Percentiles rank a stretch among this genome's conserved stretches.
These are phyloP conservation scores for Colletes gigas DNA, from an alignment of 1,140 invertebrate species.

Conservation along the genomic window DNA sequence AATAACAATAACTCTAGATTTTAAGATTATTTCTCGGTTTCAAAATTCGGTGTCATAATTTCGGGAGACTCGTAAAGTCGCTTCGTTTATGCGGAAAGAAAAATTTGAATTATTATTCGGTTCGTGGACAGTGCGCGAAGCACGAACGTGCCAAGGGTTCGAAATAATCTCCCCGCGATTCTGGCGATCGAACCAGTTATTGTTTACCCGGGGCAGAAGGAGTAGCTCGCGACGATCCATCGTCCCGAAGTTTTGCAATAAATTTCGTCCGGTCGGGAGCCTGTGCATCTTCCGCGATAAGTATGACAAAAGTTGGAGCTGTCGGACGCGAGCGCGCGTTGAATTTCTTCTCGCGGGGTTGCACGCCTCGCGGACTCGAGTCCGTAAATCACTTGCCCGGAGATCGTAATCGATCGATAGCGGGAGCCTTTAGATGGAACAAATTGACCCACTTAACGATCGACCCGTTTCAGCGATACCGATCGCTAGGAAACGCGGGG, in stretches of 20 bases:
- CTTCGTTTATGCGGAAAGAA: too few relatives aligned
- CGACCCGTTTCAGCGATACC: conserved; percentile 29
- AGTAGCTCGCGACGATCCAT: not conserved
- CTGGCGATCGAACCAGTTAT: not conserved
- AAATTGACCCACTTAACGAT: conserved; percentile 60
- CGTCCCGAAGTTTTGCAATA: conserved; percentile 16
- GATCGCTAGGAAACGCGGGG: conserved; percentile 23
- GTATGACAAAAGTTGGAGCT: conserved; percentile 52
- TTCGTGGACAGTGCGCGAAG: too few relatives aligned
- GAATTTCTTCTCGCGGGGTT: conserved; percentile 50
- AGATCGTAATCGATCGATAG: conserved; percentile 60
- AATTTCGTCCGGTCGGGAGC: conserved; percentile 7
- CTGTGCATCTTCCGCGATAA: conserved; percentile 11
- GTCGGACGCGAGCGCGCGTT: not conserved
- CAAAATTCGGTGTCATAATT: too few relatives aligned
- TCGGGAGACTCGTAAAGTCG: too few relatives aligned
- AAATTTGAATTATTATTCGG: too few relatives aligned
- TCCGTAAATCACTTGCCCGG: conserved; percentile 50
- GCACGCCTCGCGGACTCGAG: conserved; percentile 21
- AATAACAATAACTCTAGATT: too few relatives aligned
- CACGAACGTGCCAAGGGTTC: not conserved
- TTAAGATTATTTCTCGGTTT: too few relatives aligned
- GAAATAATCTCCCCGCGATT: not conserved
- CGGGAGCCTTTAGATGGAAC: conserved; percentile 40
- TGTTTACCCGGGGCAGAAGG: not conserved